Evolutionary conservation across 2,888 invertebrate species (phyloP).

Genomic region (Nebria salina): DNA sequence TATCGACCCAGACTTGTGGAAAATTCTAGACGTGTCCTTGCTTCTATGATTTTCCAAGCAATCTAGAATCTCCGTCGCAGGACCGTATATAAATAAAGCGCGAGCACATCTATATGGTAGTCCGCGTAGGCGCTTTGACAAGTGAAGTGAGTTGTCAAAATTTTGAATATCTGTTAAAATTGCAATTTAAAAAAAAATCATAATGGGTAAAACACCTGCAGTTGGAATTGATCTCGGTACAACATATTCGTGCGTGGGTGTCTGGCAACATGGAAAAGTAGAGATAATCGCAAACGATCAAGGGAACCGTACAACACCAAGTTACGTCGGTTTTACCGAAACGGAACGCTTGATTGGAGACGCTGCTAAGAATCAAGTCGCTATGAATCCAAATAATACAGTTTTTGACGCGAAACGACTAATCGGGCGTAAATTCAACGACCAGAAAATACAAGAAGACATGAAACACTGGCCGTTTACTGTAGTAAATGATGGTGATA

Average conservation of each 20-base stretch:
- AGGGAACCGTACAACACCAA: conserved; percentile 88
- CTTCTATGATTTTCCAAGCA: conserved; percentile 26
- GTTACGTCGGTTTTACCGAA: conserved; percentile 88
- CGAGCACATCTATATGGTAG: background rate
- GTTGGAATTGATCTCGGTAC: conserved; percentile 72
- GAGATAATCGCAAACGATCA: conserved; percentile 85
- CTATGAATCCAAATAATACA: conserved; percentile 77
- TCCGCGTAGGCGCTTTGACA: conserved; percentile 28
- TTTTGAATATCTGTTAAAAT: background rate
- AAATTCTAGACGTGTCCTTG: conserved; percentile 26
- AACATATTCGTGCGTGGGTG: conserved; percentile 70
- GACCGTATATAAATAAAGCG: background rate
- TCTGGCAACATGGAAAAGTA: conserved; percentile 66
- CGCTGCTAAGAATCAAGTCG: conserved; percentile 86
- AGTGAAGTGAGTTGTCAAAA: conserved; percentile 27
- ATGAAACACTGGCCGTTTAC: conserved; percentile 88
- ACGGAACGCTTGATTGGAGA: conserved; percentile 86
- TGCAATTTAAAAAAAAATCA: background rate
- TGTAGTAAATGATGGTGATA: conserved; percentile 72
- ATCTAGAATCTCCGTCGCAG: background rate
- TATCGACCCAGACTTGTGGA: conserved; percentile 27
- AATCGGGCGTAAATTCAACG: conserved; percentile 82
- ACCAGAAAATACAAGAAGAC: conserved; percentile 79
- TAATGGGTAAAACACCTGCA: conserved; percentile 53
- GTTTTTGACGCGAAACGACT: conserved; percentile 79